Evolutionary conservation across 2,888 invertebrate species (phyloP).

Genomic region (Carterocephalus palaemon): DNA sequence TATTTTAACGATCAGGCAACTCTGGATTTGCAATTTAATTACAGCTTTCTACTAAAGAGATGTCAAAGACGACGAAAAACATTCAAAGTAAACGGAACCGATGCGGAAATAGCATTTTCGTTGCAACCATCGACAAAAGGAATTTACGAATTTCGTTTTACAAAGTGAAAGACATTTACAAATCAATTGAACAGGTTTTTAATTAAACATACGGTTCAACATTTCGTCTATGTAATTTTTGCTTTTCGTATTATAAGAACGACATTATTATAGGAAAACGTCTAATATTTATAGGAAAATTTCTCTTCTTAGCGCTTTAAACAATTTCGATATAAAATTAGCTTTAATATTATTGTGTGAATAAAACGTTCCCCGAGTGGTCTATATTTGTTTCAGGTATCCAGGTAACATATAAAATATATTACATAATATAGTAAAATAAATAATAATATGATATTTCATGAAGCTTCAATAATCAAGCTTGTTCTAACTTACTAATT

Average conservation of each 20-base stretch:
- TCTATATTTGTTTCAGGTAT: no score
- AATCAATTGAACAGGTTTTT: slow-evolving; percentile 17
- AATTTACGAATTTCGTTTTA: slow-evolving; percentile 20
- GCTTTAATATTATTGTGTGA: no score
- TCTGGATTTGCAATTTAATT: slow-evolving; percentile 7
- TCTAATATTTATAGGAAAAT: no score
- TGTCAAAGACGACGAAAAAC: slow-evolving; percentile 15
- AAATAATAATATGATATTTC: no score
- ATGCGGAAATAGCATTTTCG: slow-evolving; percentile 20
- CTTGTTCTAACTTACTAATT: no score
- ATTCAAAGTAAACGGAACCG: slow-evolving; percentile 15
- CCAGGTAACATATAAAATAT: no score
- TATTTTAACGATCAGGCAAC: slow-evolving; percentile 1
- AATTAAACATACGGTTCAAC: slow-evolving; percentile 8
- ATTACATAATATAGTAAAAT: no score
- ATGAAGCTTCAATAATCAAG: no score
- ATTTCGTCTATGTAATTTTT: not conserved
- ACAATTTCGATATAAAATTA: no score
- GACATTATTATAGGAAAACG: no score
- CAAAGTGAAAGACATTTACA: slow-evolving; percentile 18
- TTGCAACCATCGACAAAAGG: slow-evolving; percentile 20
- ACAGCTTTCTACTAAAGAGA: slow-evolving; percentile 7
- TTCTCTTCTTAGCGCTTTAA: no score
- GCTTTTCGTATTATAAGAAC: not conserved
- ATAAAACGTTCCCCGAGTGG: no score